Conservation (phyloP, 2,888 invertebrate species). For the Bellardia bayeri region DNA sequence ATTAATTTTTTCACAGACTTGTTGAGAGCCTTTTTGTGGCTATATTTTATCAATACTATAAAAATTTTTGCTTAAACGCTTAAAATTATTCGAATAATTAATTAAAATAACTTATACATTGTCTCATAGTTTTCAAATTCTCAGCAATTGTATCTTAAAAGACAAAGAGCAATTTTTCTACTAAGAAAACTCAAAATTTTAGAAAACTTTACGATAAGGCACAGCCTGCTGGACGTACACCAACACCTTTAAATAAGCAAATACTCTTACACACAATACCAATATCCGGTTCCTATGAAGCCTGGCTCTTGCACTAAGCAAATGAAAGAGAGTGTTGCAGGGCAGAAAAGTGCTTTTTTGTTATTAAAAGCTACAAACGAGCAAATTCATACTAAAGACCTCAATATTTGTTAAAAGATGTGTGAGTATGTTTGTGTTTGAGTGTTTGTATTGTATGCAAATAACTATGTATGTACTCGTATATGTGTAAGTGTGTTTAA, state of each 20-base stretch:
- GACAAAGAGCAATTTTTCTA: too few species aligned
- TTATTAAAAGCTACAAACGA: constrained; percentile 9
- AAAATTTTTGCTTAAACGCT: too few species aligned
- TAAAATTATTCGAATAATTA: too few species aligned
- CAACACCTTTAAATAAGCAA: neutral
- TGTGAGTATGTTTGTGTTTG: neutral
- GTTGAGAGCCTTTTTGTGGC: too few species aligned
- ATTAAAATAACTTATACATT: too few species aligned
- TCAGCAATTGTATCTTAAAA: too few species aligned
- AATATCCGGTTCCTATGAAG: constrained; percentile 40
- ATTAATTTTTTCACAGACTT: too few species aligned
- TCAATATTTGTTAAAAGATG: constrained; percentile 22
- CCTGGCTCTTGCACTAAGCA: neutral
- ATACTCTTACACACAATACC: constrained; percentile 15
- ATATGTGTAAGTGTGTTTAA: neutral
- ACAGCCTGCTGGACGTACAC: neutral
- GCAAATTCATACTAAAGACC: constrained; percentile 47
- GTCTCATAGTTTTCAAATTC: too few species aligned
- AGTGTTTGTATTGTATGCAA: constrained; percentile 9
- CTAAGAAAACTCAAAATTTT: too few species aligned
- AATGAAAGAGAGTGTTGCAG: neutral
- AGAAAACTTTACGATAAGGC: too few species aligned
- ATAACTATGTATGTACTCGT: neutral
- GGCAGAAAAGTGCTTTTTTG: neutral
- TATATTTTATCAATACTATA: too few species aligned